These are phyloP conservation scores for Nyctalus aviator DNA, from an alignment of 2,797 vertebrate genomes.

Conservation along the genomic window DNA sequence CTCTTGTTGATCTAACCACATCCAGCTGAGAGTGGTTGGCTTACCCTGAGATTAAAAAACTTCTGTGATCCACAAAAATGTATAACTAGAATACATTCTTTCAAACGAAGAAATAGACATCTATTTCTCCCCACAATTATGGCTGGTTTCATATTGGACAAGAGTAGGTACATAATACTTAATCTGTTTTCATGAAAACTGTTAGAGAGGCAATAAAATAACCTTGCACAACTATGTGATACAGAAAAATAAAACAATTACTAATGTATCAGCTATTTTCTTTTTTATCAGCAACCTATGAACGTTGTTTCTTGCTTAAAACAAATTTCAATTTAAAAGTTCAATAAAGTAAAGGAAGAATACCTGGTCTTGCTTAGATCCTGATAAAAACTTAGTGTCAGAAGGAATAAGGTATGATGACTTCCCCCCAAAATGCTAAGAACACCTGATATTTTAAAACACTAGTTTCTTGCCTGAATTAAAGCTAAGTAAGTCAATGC, in stretches of 20 bases:
- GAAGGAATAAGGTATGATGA: background rate
- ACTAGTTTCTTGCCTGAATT: constrained; percentile 18
- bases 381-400: background rate
- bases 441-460: constrained; percentile 30
- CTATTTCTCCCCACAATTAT: background rate
- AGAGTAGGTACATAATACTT: background rate
- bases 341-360: background rate
- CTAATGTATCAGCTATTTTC: background rate
- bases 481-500: constrained; percentile 49
- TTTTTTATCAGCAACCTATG: constrained; percentile 24
- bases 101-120: background rate
- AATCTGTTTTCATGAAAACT: background rate
- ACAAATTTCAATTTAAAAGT: constrained; percentile 6
- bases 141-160: background rate
- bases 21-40: no score
- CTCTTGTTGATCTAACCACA: background rate
- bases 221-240: background rate
- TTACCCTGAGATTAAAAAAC: no score
- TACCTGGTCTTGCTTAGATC: background rate
- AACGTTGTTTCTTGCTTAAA: background rate
- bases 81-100: background rate
- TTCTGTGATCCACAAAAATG: no score
- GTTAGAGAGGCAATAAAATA: background rate
- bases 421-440: background rate
- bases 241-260: background rate